Evolutionary conservation across 2,888 invertebrate species (phyloP).

Genomic region (Xanthia icteritia): DNA sequence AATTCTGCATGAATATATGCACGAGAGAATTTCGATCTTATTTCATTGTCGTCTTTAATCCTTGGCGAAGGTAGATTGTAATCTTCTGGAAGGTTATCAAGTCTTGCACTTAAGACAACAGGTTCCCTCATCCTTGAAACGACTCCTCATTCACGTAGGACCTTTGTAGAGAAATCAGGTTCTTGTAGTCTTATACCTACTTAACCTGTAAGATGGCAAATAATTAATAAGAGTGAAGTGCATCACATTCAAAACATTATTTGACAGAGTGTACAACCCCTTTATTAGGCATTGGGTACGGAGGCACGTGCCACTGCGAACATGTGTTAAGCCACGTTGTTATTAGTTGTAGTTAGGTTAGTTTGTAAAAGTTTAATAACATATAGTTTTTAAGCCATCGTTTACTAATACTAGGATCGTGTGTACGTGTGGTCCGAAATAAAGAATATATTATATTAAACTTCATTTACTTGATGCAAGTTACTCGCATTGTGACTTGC

Average conservation of each 20-base stretch:
- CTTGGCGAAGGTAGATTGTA: neutral
- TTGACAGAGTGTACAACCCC: neutral
- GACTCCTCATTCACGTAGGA: neutral
- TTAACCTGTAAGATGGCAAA: neutral
- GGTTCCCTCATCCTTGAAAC: slow-evolving; percentile 26
- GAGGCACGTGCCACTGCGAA: neutral
- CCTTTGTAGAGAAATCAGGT: slow-evolving; percentile 12
- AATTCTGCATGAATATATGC: neutral
- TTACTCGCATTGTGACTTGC: neutral
- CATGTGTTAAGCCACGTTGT: neutral
- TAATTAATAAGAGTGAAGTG: neutral
- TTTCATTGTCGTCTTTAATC: neutral
- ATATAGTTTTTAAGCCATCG: neutral
- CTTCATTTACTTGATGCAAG: neutral
- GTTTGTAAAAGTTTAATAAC: neutral
- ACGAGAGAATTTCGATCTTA: neutral
- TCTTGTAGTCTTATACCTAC: neutral
- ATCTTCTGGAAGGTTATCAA: slow-evolving; percentile 25
- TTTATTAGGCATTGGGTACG: neutral
- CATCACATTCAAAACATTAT: no score
- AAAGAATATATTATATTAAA: no score
- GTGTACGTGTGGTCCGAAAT: no score
- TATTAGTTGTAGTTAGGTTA: neutral
- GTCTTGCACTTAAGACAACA: slow-evolving; percentile 4
- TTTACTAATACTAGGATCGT: neutral